phyloP scores from a whole-genome alignment of 2,888 invertebrate genomes.

The Dryocosmus kuriphilus region DNA sequence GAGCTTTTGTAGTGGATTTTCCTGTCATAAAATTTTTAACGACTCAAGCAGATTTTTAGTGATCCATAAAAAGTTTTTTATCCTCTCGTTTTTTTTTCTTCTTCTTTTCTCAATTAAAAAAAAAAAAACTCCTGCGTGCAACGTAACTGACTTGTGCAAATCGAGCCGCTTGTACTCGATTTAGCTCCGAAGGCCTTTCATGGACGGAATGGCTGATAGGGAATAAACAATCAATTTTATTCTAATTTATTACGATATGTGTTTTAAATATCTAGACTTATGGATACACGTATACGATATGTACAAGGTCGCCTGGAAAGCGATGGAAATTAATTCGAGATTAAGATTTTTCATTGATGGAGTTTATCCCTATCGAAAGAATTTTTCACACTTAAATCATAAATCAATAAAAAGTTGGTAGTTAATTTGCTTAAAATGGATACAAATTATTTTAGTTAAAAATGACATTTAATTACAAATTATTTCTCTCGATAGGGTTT shows the following conservation, averaged over 20 bases:
- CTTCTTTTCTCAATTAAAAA: conserved; percentile 43
- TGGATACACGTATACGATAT: conserved; percentile 19
- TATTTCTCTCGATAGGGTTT: conserved; percentile 18
- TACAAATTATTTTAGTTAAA: neutral
- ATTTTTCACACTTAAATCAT: conserved; percentile 13
- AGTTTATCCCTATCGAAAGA: neutral
- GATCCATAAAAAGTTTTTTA: neutral
- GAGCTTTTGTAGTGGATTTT: conserved; percentile 28
- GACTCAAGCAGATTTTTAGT: conserved; percentile 39
- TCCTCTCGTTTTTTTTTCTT: neutral
- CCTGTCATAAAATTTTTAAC: conserved; percentile 26
- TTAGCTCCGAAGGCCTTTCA: conserved; percentile 72
- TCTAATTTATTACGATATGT: conserved; percentile 47
- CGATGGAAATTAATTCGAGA: conserved; percentile 1
- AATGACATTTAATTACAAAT: neutral
- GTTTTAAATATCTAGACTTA: conserved; percentile 49
- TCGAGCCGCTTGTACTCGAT: conserved; percentile 52
- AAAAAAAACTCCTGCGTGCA: conserved; percentile 47
- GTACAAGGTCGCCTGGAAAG: conserved; percentile 12
- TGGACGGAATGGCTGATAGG: conserved; percentile 76
- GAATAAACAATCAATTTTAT: conserved; percentile 46
- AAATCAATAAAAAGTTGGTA: conserved; percentile 2
- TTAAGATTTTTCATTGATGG: neutral
- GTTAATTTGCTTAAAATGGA: neutral
- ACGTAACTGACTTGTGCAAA: conserved; percentile 70